These are phyloP conservation scores for Anableps anableps DNA, from an alignment of 2,797 vertebrate species.

Conservation along the genomic window DNA sequence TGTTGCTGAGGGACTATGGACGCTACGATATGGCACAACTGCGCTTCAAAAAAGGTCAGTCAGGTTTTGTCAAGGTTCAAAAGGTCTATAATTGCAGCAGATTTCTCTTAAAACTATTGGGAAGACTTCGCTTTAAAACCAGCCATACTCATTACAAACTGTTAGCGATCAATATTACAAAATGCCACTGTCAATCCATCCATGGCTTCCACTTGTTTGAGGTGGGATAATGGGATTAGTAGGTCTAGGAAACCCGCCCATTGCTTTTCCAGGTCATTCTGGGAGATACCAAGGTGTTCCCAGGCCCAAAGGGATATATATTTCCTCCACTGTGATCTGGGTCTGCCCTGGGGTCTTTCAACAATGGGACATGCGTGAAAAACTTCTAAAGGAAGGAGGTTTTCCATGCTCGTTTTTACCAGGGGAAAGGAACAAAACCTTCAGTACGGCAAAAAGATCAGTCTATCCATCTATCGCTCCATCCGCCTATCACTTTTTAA, in stretches of 20 bases:
- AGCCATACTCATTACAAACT: background rate
- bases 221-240: background rate
- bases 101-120: background rate
- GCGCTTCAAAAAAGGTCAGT: constrained; percentile 95
- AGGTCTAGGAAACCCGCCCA: background rate
- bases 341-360: too few relatives aligned
- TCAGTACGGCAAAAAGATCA: too few relatives aligned
- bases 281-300: background rate
- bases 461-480: too few relatives aligned
- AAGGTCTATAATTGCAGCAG: background rate
- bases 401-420: too few relatives aligned
- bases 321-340: background rate
- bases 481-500: too few relatives aligned
- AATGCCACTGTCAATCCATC: background rate
- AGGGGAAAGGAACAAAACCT: too few relatives aligned
- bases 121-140: background rate
- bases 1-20: constrained; percentile 95
- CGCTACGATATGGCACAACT: constrained; percentile 98
- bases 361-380: too few relatives aligned
- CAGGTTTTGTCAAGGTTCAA: background rate
- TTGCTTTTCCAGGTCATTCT: background rate
- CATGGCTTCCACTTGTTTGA: background rate
- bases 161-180: background rate
- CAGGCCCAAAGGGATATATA: background rate
- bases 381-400: too few relatives aligned